phyloP scores from a whole-genome alignment of 2,888 invertebrate species.

The Cosmia trapezina region DNA sequence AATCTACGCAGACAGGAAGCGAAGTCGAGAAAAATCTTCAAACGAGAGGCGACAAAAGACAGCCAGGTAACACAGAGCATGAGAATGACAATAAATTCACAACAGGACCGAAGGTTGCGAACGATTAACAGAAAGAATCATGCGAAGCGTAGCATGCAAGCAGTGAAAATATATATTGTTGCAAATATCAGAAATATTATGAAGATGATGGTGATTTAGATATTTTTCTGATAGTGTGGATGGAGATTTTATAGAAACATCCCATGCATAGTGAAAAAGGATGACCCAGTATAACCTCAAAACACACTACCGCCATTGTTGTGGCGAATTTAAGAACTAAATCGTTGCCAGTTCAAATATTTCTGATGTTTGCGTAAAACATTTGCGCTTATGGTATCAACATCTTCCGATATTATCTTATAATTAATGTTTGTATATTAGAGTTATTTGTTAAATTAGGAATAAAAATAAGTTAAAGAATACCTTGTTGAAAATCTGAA shows the following conservation, averaged over 20 bases:
- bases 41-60: constrained; percentile 77
- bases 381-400: constrained; percentile 77
- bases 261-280: constrained; percentile 24
- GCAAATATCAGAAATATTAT: constrained; percentile 74
- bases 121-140: constrained; percentile 68
- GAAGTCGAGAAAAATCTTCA: constrained; percentile 74
- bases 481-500: constrained; percentile 86
- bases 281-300: constrained; percentile 19
- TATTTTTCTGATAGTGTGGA: background rate
- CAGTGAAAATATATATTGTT: constrained; percentile 71
- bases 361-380: constrained; percentile 72
- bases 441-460: constrained; percentile 84
- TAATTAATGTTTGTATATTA: constrained; percentile 83
- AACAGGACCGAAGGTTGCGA: constrained; percentile 85
- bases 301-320: constrained; percentile 37
- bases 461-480: constrained; percentile 80
- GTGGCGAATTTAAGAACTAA: constrained; percentile 10
- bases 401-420: constrained; percentile 76
- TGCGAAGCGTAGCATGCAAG: constrained; percentile 81
- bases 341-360: constrained; percentile 49
- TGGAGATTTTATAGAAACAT: constrained; percentile 9
- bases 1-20: constrained; percentile 82
- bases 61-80: constrained; percentile 78
- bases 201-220: background rate
- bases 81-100: constrained; percentile 80